Evolutionary conservation across 2,113 vertebrate genomes (phyloP).

Genomic region (Zosterops pallidus): DNA sequence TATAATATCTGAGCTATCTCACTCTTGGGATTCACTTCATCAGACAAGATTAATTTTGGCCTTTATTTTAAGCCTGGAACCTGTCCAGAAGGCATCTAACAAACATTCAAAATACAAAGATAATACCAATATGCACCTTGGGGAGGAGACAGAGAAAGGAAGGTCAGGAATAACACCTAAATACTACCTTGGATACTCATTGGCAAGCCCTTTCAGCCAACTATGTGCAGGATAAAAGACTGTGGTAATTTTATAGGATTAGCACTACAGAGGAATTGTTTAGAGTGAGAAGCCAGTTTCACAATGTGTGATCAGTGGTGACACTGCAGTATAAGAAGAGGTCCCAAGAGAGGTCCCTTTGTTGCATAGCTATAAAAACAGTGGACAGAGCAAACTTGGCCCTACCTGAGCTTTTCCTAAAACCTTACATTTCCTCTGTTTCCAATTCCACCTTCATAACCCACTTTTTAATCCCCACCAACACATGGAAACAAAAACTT

Average conservation of each 20-base stretch:
- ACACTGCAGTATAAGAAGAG: not conserved
- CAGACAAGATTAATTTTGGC: not conserved
- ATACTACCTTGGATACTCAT: not conserved
- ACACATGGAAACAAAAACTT: constrained; percentile 50
- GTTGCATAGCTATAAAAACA: not conserved
- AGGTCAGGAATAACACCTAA: not conserved
- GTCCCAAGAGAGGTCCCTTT: not conserved
- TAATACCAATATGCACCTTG: not conserved
- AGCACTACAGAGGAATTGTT: constrained; percentile 14
- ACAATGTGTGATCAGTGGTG: not conserved
- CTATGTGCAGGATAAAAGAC: not conserved
- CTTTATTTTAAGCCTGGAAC: not conserved
- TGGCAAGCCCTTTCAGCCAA: not conserved
- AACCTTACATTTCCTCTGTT: constrained; percentile 50
- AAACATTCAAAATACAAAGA: not conserved
- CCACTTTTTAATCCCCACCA: constrained; percentile 49
- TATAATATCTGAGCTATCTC: not conserved
- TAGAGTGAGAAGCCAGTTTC: constrained; percentile 4
- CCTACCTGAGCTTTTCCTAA: constrained; percentile 46
- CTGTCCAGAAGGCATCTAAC: not conserved
- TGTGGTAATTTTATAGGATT: constrained; percentile 11
- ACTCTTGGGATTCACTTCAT: not conserved
- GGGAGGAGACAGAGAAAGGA: not conserved
- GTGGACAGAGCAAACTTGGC: not conserved
- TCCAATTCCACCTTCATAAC: constrained; percentile 33